phyloP scores from a whole-genome alignment of 2,113 vertebrate genomes.

The Montifringilla adamsi region DNA sequence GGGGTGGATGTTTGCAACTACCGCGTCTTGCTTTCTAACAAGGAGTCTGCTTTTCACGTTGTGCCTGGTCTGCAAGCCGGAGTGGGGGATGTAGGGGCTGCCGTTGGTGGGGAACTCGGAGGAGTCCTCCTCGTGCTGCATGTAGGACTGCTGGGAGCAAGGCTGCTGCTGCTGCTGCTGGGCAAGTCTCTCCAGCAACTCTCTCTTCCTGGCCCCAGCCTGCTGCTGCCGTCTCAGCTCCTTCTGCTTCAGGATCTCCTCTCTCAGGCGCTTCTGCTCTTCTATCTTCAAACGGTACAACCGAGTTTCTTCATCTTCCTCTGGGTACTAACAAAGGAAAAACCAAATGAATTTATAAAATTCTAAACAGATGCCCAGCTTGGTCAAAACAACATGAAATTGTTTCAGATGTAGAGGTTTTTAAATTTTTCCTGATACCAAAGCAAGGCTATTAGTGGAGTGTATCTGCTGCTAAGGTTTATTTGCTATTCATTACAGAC shows the following conservation, averaged over 20 bases:
- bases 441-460: neutral
- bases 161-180: slow-evolving; percentile 69
- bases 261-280: slow-evolving; percentile 92
- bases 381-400: neutral
- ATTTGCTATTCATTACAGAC: slow-evolving; percentile 26
- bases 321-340: slow-evolving; percentile 76
- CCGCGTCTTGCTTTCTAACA: slow-evolving; percentile 63
- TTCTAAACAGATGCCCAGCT: neutral
- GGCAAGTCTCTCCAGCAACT: slow-evolving; percentile 87
- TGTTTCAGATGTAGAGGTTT: neutral
- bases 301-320: slow-evolving; percentile 93
- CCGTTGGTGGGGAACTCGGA: slow-evolving; percentile 64
- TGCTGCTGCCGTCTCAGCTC: slow-evolving; percentile 93
- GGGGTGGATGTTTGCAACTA: slow-evolving; percentile 26
- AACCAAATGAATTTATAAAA: neutral
- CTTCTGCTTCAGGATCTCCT: slow-evolving; percentile 92
- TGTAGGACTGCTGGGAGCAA: slow-evolving; percentile 6
- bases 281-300: slow-evolving; percentile 94
- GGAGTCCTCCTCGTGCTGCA: slow-evolving; percentile 55
- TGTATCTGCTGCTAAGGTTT: neutral
- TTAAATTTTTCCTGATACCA: neutral
- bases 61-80: slow-evolving; percentile 67
- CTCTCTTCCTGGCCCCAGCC: slow-evolving; percentile 91
- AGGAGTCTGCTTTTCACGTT: slow-evolving; percentile 79
- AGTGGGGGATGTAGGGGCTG: slow-evolving; percentile 68